phyloP scores from a whole-genome alignment of 1,140 invertebrate species.

The Cydia fagiglandana region DNA sequence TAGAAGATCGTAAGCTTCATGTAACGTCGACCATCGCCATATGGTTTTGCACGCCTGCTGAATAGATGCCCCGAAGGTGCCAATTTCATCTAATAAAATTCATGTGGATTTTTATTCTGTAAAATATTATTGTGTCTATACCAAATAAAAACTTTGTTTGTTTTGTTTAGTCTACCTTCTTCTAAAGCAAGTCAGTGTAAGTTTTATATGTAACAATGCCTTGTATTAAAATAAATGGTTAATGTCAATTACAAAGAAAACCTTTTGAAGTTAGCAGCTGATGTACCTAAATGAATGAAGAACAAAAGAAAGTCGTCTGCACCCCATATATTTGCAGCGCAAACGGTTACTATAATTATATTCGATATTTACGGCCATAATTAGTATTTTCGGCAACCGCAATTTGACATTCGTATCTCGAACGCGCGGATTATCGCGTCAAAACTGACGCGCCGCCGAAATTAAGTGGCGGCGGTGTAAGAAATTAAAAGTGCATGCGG shows the following conservation, averaged over 20 bases:
- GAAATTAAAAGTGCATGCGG: slow-evolving; percentile 37
- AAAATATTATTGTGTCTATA: too few relatives aligned
- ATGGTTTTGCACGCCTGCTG: too few relatives aligned
- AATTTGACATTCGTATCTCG: slow-evolving; percentile 27
- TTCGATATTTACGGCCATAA: slow-evolving; percentile 38
- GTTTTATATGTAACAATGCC: too few relatives aligned
- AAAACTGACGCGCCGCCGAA: slow-evolving; percentile 58
- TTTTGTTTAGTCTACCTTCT: too few relatives aligned
- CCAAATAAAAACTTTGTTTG: too few relatives aligned
- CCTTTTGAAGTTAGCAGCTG: background rate
- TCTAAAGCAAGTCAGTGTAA: too few relatives aligned
- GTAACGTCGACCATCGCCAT: too few relatives aligned
- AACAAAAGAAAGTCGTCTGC: slow-evolving; percentile 20
- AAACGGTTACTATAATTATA: slow-evolving; percentile 40
- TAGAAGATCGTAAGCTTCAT: too few relatives aligned
- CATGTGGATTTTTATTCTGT: too few relatives aligned
- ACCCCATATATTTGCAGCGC: slow-evolving; percentile 10
- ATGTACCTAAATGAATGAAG: background rate
- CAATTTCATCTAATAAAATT: too few relatives aligned
- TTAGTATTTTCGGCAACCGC: slow-evolving; percentile 31
- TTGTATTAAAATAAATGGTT: background rate
- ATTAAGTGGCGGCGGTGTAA: slow-evolving; percentile 52
- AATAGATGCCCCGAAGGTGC: too few relatives aligned
- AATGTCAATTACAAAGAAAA: background rate
- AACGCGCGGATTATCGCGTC: slow-evolving; percentile 63